phyloP scores from a whole-genome alignment of 1,140 invertebrate species.

The Drepana arcuata region DNA sequence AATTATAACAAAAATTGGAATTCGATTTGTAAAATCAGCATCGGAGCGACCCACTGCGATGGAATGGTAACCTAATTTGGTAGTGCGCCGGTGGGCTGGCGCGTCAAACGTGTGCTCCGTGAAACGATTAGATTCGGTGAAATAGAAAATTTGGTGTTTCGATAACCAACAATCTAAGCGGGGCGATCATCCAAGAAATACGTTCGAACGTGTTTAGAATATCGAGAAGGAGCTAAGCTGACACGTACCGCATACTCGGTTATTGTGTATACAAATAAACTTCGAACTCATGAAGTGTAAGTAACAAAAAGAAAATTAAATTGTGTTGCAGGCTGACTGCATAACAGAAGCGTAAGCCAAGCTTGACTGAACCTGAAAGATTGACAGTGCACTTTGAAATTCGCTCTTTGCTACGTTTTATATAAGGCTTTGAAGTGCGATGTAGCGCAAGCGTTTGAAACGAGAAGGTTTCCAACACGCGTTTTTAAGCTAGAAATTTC shows the following conservation, averaged over 20 bases:
- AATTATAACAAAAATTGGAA: constrained; percentile 48
- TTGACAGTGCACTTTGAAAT: constrained; percentile 28
- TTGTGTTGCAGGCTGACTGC: no score
- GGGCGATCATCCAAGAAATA: constrained; percentile 31
- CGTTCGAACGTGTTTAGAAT: constrained; percentile 2
- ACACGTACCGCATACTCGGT: no score
- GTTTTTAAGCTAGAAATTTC: constrained; percentile 15
- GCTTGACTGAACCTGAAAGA: constrained; percentile 24
- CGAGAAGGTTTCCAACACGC: constrained; percentile 12
- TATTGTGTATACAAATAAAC: no score
- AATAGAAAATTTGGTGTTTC: constrained; percentile 51
- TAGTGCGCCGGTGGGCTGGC: constrained; percentile 33
- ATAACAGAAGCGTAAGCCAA: constrained; percentile 17
- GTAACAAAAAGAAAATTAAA: no score
- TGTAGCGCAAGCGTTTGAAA: constrained; percentile 18
- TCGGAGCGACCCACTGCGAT: constrained; percentile 27
- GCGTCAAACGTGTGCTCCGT: no score
- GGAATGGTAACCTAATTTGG: constrained; percentile 56
- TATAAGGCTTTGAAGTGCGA: constrained; percentile 23
- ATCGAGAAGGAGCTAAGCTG: no score
- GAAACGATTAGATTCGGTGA: constrained; percentile 55
- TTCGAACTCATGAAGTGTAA: no score
- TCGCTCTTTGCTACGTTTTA: constrained; percentile 15
- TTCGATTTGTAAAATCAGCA: constrained; percentile 48
- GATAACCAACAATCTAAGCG: constrained; percentile 33